Evolutionary conservation across 2,797 vertebrate genomes (phyloP), one percentile per base, ranked within the genome.

Genomic region (Gadopsis marmoratus): DNA sequence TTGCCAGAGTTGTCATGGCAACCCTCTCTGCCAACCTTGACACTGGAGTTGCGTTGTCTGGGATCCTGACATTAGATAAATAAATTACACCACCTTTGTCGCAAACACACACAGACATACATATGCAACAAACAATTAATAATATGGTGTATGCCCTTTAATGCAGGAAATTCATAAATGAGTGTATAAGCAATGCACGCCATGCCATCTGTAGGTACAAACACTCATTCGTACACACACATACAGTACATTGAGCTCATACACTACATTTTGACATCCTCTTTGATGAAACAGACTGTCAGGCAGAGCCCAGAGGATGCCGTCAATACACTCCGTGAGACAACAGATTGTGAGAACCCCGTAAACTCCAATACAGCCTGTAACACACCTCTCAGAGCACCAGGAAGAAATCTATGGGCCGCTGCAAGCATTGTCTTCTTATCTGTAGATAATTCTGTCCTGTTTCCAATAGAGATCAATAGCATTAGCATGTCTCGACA

Each of bases 1-100:
- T 96, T 95, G 93, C 93, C 94, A 92, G 90, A 77, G 48, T 91
- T 29, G 74, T 82, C 93, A 92, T 88, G 81, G 93, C 86, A 92
- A 96, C 94, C 83, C 43, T 86, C 78, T 79, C 79, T 81, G 84
- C 79, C 85, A 92, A 88, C 93, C 91, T 91, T 91, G 90, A 93
- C 89, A 86, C 76, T 81, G 63, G 69, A 83, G 78, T 84, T 88
- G 78, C 77, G 87, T 89, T 88, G 87, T 89, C 84, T 91, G 74
- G 62, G 84, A 85, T 89, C 83, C 85, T 89, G 89, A 94, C 91
- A 92, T 86, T 66, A 86, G 64, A 87, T 86, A 84, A 92, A 90
- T 85, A 83, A 84, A 86, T 85, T 63, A 66, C 71, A 71, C 75
- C 83, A 85, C 72, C 81, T 90, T 82, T 76, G 62, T 61, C 3